A percentile compares a stretch with the other conserved stretches of the same genome.
Conservation (phyloP, 2,888 invertebrate genomes). For the Cabera pusaria region DNA sequence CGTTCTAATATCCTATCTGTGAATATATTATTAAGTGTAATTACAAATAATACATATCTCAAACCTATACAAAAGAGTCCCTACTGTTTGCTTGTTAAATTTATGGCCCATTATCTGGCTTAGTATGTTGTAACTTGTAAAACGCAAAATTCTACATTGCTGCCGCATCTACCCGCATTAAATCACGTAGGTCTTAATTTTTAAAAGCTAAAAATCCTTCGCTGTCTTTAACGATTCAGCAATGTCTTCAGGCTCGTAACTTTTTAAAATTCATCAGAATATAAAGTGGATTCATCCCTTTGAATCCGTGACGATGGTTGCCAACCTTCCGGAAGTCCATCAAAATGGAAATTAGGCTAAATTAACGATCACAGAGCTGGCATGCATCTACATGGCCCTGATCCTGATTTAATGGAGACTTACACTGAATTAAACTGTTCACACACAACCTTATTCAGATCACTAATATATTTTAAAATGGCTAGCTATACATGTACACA, state of each 20-base stretch:
- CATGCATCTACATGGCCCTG: too few species aligned
- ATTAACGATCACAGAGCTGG: conserved; percentile 59
- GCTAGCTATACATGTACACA: too few species aligned
- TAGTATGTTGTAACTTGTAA: conserved; percentile 33
- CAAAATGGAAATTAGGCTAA: conserved; percentile 67
- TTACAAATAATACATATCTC: too few species aligned
- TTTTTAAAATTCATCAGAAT: conserved; percentile 50
- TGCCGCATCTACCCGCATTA: conserved; percentile 6
- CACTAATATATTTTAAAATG: too few species aligned
- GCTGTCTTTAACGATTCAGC: conserved; percentile 8
- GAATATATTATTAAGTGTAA: too few species aligned
- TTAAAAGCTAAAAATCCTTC: conserved; percentile 1
- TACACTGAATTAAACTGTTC: too few species aligned
- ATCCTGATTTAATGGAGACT: too few species aligned
- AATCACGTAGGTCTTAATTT: conserved; percentile 29
- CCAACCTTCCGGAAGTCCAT: conserved; percentile 52
- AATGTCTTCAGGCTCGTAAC: conserved; percentile 30
- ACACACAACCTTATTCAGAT: too few species aligned
- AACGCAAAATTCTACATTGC: conserved; percentile 19
- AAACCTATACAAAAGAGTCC: too few species aligned
- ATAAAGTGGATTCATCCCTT: conserved; percentile 50
- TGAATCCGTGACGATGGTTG: conserved; percentile 41
- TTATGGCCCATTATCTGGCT: conserved; percentile 42
- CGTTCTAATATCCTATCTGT: too few species aligned
- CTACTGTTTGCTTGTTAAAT: conserved; percentile 30